A percentile compares a stretch with the other conserved stretches of the same genome.
Evolutionary conservation across 2,113 vertebrate genomes (phyloP).

Genomic region (Cochlearius cochlearius): DNA sequence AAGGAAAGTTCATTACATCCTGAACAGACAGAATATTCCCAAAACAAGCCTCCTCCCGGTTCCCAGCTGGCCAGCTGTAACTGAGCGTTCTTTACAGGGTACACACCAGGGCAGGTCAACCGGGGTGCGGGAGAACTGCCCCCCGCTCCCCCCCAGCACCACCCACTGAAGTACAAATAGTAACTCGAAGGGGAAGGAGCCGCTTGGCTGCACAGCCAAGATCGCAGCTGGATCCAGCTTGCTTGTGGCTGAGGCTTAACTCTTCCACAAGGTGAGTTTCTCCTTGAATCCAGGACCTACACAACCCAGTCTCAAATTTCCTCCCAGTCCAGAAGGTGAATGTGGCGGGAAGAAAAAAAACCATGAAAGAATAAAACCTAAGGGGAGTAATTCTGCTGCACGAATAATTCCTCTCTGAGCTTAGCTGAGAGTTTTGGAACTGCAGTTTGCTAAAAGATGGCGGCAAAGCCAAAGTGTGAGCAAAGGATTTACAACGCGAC

Average conservation of each 20-base stretch:
- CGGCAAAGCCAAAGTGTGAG: constrained; percentile 8
- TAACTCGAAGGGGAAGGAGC: background rate
- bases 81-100: background rate
- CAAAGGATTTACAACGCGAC: constrained; percentile 29
- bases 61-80: background rate
- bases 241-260: background rate
- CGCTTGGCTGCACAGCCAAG: background rate
- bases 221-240: background rate
- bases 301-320: background rate
- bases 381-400: background rate
- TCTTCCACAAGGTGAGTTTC: constrained; percentile 17
- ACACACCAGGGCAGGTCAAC: background rate
- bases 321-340: background rate
- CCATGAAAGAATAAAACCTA: background rate
- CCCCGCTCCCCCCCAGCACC: background rate
- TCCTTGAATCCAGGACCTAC: background rate
- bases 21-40: background rate
- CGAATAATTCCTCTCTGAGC: background rate
- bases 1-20: background rate
- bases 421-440: background rate
- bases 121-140: background rate
- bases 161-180: background rate
- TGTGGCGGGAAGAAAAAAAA: background rate
- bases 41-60: background rate
- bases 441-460: background rate